A percentile compares a stretch with the other conserved stretches of the same genome.
Evolutionary conservation across 2,888 invertebrate genomes (phyloP).

Genomic region (Nephrotoma flavescens): DNA sequence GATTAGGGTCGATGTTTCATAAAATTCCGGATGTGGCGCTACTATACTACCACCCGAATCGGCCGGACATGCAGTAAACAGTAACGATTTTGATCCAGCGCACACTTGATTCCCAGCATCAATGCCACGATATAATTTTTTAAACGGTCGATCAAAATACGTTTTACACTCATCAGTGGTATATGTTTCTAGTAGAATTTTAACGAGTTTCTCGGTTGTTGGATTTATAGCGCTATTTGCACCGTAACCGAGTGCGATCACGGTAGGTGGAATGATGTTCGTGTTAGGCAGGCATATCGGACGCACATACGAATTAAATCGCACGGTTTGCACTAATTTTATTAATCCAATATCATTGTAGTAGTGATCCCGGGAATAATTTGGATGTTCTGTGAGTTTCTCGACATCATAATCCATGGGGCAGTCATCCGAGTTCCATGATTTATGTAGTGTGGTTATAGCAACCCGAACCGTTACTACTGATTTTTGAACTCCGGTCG

Average conservation of each 20-base stretch:
- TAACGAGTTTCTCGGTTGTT: not conserved
- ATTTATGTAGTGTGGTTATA: not conserved
- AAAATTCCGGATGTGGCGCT: not conserved
- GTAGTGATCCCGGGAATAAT: conserved; percentile 28
- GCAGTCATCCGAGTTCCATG: conserved; percentile 13
- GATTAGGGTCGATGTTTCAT: not conserved
- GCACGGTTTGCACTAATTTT: conserved; percentile 26
- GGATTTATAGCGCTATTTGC: not conserved
- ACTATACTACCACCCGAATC: not conserved
- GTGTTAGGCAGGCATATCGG: conserved; percentile 33
- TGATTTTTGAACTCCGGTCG: not conserved
- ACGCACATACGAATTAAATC: conserved; percentile 27
- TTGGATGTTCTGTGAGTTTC: conserved; percentile 28
- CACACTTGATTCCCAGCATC: not conserved
- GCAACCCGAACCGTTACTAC: not conserved
- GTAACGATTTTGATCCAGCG: not conserved
- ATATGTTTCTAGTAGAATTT: not conserved
- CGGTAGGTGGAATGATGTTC: not conserved
- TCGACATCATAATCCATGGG: conserved; percentile 23
- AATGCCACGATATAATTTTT: not conserved
- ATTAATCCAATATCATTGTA: conserved; percentile 40
- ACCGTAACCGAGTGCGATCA: not conserved
- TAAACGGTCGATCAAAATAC: not conserved
- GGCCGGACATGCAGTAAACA: not conserved
- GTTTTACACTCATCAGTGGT: not conserved